Evolutionary conservation across 2,113 vertebrate genomes (phyloP).

Genomic region (Romanogobio albipinnatus): DNA sequence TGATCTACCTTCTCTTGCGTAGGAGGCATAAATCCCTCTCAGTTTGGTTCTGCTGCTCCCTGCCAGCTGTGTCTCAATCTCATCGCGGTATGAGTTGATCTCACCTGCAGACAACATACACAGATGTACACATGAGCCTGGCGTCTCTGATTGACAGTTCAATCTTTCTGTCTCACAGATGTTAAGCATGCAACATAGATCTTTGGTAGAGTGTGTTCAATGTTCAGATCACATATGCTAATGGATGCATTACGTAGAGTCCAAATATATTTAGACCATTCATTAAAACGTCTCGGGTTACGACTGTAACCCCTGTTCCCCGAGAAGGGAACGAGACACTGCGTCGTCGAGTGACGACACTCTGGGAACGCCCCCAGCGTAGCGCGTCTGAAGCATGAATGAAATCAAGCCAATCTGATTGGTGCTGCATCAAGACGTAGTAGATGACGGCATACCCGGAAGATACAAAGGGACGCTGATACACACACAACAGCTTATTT

Average conservation of each 20-base stretch:
- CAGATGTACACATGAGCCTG: constrained; percentile 15
- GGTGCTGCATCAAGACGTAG: no score
- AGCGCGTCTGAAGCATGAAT: no score
- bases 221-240: background rate
- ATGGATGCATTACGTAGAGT: background rate
- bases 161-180: background rate
- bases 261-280: background rate
- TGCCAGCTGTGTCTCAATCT: constrained; percentile 92
- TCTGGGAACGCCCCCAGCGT: no score
- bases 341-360: no score
- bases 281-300: no score
- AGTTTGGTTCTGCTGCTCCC: constrained; percentile 87
- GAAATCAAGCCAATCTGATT: no score
- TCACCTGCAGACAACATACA: constrained; percentile 78
- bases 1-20: constrained; percentile 79
- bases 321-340: no score
- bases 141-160: constrained; percentile 1
- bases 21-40: constrained; percentile 87
- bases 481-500: no score
- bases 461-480: no score
- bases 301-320: no score
- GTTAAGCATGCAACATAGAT: background rate
- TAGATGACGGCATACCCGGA: no score
- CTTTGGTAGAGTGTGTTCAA: background rate
- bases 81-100: constrained; percentile 90